These are phyloP conservation scores for Chironomus tentans DNA, from an alignment of 2,888 invertebrate species.

Conservation along the genomic window DNA sequence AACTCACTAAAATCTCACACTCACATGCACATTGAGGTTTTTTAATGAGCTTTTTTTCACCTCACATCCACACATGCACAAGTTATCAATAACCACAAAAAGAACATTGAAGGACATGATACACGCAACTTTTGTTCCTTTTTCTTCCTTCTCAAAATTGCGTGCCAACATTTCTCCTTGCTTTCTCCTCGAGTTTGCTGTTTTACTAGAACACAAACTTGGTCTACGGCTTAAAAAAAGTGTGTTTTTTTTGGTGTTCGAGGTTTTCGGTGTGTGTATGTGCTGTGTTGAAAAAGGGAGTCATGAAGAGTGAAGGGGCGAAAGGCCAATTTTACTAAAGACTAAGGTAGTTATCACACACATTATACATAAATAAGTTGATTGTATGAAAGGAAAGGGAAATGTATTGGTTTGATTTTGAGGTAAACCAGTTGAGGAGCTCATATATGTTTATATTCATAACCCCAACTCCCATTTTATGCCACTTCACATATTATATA, in stretches of 20 bases:
- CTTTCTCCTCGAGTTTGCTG: neutral
- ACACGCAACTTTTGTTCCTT: neutral
- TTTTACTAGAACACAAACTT: too few species aligned
- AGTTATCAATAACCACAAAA: neutral
- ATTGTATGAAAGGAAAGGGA: conserved; percentile 9
- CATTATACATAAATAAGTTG: neutral
- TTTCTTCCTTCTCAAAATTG: neutral
- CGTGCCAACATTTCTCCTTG: neutral
- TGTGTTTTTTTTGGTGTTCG: neutral
- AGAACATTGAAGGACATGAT: conserved; percentile 13
- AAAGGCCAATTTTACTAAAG: neutral
- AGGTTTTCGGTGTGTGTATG: neutral
- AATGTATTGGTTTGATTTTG: conserved; percentile 27
- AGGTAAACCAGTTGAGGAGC: conserved; percentile 24
- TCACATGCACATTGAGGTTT: too few species aligned
- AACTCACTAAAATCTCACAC: too few species aligned
- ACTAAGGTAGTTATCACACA: neutral
- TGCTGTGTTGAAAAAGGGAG: neutral
- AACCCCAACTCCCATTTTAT: neutral
- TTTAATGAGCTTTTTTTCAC: too few species aligned
- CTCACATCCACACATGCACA: too few species aligned
- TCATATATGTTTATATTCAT: neutral
- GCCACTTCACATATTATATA: neutral
- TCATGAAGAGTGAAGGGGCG: neutral
- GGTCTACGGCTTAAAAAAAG: too few species aligned